Conservation (phyloP, 2,797 vertebrate genomes). For the Cheirogaleus major region DNA sequence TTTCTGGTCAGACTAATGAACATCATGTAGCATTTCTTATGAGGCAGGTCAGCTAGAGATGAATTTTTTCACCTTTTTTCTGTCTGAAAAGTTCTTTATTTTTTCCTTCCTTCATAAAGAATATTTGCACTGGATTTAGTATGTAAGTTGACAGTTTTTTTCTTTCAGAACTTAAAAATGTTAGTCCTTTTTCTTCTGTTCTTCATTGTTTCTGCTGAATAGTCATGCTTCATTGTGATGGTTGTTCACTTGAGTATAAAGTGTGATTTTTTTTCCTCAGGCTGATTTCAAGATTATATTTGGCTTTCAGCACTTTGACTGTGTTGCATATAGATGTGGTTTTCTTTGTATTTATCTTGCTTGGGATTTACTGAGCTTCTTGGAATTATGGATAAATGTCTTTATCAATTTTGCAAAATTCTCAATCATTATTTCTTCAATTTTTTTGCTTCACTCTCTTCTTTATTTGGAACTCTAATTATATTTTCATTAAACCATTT, state of each 20-base stretch:
- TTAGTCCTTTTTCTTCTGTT: constrained; percentile 30
- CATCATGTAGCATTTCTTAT: neutral
- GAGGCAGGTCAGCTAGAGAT: neutral
- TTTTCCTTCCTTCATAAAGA: neutral
- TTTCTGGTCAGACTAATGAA: neutral
- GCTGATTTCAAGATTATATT: constrained; percentile 4
- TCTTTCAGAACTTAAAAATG: constrained; percentile 31
- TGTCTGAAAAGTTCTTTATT: neutral
- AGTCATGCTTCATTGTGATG: constrained; percentile 16
- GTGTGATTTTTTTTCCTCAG: neutral
- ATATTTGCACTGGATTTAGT: constrained; percentile 46
- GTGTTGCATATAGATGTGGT: neutral
- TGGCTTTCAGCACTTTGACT: neutral
- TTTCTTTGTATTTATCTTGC: neutral
- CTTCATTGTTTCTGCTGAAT: neutral
- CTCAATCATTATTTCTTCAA: neutral
- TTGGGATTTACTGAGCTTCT: neutral
- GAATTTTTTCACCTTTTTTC: constrained; percentile 6
- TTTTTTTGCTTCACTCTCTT: neutral
- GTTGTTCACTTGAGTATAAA: neutral
- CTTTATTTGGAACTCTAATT: neutral
- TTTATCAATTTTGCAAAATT: neutral
- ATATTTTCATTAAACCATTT: neutral
- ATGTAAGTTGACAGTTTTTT: constrained; percentile 47
- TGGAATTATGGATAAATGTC: neutral